Evolutionary conservation across 2,113 vertebrate genomes (phyloP).

Genomic region (Ptilorrhoa leucosticta): DNA sequence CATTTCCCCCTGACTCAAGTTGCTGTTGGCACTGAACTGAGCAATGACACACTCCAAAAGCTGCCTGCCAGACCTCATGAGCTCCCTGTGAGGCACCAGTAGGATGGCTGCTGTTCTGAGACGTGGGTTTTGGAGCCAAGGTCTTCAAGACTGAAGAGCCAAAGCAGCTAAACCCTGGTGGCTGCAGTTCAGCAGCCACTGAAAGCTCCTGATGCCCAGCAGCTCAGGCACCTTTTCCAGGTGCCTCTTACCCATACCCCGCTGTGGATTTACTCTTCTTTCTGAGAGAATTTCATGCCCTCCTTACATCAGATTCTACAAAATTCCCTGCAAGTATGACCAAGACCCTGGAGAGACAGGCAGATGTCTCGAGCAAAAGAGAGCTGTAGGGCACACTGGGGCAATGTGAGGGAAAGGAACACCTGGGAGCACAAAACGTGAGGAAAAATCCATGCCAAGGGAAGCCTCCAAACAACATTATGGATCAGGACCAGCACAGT

Average conservation of each 20-base stretch:
- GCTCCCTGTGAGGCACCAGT: neutral
- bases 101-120: neutral
- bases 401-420: neutral
- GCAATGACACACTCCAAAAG: neutral
- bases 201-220: neutral
- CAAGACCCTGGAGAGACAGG: neutral
- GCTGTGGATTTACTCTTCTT: neutral
- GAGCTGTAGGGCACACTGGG: neutral
- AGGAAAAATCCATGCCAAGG: neutral
- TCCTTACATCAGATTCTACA: neutral
- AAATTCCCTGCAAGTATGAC: fast-evolving
- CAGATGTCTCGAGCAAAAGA: fast-evolving
- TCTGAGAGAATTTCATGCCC: neutral
- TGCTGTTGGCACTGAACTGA: neutral
- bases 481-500: neutral
- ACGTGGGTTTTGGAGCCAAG: neutral
- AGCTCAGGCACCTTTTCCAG: neutral
- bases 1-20: neutral
- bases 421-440: fast-evolving
- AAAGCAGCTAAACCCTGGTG: neutral
- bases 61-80: neutral
- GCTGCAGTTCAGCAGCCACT: neutral
- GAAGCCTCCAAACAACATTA: neutral
- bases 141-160: neutral
- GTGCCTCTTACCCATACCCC: neutral